Conservation (phyloP, 2,113 vertebrate genomes). For the Nasalis larvatus region DNA sequence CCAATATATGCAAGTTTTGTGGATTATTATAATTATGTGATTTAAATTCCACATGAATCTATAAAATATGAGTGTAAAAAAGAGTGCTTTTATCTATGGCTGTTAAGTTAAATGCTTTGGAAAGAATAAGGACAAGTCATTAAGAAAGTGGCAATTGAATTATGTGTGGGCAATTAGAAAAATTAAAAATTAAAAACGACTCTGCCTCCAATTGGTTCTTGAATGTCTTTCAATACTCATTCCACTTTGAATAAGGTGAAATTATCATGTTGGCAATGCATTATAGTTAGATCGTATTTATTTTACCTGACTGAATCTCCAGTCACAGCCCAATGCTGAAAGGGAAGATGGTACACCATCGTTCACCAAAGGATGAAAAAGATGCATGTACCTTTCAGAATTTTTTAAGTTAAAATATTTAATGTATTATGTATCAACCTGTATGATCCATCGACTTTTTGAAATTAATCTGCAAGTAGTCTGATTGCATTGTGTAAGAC, state of each 20-base stretch:
- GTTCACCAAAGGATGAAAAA: neutral
- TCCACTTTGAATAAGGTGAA: neutral
- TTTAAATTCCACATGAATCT: neutral
- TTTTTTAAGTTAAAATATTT: constrained; percentile 4
- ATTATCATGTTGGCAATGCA: neutral
- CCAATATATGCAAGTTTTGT: neutral
- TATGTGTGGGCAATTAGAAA: neutral
- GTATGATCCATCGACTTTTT: neutral
- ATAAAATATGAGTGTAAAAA: neutral
- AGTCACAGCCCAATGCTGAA: neutral
- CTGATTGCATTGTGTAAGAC: neutral
- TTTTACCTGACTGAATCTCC: neutral
- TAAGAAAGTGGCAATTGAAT: neutral
- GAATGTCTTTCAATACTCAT: neutral
- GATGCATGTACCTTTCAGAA: neutral
- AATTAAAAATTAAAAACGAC: neutral
- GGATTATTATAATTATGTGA: neutral
- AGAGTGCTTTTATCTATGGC: neutral
- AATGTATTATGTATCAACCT: neutral
- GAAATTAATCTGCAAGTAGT: neutral
- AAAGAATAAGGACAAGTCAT: neutral
- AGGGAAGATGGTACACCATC: neutral
- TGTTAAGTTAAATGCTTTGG: neutral
- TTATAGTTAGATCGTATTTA: neutral
- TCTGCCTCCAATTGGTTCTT: neutral